Conservation (phyloP, 2,888 invertebrate species). For the Aporophyla lueneburgensis region DNA sequence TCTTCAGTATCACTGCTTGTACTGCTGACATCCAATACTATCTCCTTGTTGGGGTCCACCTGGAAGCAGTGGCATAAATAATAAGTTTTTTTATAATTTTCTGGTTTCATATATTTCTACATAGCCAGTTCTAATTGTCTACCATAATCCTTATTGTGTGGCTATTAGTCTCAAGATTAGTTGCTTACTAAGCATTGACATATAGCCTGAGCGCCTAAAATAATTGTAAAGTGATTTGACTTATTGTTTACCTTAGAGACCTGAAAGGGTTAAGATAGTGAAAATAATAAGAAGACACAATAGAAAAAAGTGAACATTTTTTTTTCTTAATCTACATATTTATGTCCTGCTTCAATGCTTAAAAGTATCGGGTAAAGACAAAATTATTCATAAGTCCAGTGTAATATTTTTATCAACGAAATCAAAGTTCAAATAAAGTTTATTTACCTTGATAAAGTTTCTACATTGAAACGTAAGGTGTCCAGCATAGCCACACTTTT, state of each 20-base stretch:
- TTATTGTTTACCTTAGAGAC: not conserved
- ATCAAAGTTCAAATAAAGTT: not conserved
- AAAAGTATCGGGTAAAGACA: not conserved
- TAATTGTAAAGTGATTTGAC: no score
- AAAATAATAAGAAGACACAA: not conserved
- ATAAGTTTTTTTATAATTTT: not conserved
- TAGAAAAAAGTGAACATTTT: no score
- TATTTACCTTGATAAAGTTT: conserved; percentile 96
- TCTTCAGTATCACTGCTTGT: conserved; percentile 97
- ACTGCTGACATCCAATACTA: conserved; percentile 97
- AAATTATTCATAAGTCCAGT: not conserved
- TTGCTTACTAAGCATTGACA: not conserved
- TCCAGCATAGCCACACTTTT: conserved; percentile 98
- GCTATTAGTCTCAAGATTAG: not conserved
- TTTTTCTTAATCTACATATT: no score
- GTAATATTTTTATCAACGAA: conserved; percentile 1
- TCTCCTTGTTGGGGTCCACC: conserved; percentile 98
- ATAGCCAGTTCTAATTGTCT: not conserved
- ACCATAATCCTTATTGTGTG: no score
- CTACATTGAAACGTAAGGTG: conserved; percentile 99
- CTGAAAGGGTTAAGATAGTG: not conserved
- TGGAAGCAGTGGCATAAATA: conserved; percentile 66
- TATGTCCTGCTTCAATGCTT: not conserved
- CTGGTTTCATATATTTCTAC: not conserved
- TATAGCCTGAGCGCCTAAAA: no score